Base-by-base conservation (phyloP, 2,113 vertebrate species). In the Pygoscelis antarcticus region DNA sequence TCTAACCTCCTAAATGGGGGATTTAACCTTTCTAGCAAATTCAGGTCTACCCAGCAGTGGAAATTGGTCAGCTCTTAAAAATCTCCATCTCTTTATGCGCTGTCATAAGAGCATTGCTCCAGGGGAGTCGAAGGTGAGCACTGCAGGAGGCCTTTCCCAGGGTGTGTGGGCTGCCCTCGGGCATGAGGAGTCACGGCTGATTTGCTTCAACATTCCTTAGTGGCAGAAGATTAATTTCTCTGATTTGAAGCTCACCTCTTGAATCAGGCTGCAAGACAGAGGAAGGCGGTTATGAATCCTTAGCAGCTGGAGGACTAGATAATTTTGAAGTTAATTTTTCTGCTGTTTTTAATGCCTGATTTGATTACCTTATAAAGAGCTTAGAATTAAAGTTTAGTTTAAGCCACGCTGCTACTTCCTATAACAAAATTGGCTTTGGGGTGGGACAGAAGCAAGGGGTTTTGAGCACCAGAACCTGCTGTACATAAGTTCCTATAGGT, bases 261-360 rank as follows among this genome's bases (percentile, higher is more conserved):
- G 61, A 75, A n/a, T 54, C 26, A 9, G 69, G 36, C 80, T 90
- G 83, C 27, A 6, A 27, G 88, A 44, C 55, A 60, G 55, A 44
- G 85, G 64, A 55, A 42, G 30, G n/a, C 3, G 2, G 30, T 83
- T 87, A 30, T 30, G 87, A 91, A 74, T 95, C 64, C 22, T 15
- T 26, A 86, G 88, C 72, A 83, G 82, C 83, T 91, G 94, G 78
- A 94, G 74, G 61, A 83, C 44, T 72, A 38, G 71, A 90, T 55
- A 85, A 94, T 90, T 95, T 87, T 80, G 61, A 71, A 77, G 55
- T 38, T 89, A 34, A 49, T 80, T 82, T 86, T 95, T 85, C 49
- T 52, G 36, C 13, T 51, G 30, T 4, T 91, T 54, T 86, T 57
- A 84, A 46, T 65, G 20, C 18, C 26, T 95, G 65, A 74, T 12